A percentile compares a stretch with the other conserved stretches of the same genome.
Evolutionary conservation across 37 sponge, comb jelly and placozoan genomes (phyloP).

Genomic region (Trichoplax adhaerens): DNA sequence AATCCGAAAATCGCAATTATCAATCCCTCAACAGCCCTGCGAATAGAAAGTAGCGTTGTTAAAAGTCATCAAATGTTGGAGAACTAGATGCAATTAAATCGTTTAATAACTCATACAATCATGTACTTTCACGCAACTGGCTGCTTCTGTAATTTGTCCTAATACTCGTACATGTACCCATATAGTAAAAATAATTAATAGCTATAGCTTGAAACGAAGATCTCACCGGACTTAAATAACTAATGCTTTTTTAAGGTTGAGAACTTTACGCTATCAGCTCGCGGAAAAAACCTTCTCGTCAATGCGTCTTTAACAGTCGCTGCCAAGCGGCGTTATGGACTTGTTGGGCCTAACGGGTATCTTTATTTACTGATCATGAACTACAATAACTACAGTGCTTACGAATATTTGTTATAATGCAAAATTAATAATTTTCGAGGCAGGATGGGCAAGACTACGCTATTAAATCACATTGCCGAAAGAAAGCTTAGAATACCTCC

Average conservation of each 20-base stretch:
- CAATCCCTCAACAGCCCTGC: no score
- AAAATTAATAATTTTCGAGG: slow-evolving; percentile 1
- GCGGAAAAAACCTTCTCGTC: slow-evolving; percentile 83
- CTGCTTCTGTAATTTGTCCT: no score
- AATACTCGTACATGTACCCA: not conserved
- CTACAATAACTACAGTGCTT: not conserved
- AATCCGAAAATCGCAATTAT: no score
- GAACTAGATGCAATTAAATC: no score
- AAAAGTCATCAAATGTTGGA: no score
- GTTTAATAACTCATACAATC: no score
- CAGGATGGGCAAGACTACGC: slow-evolving; percentile 91
- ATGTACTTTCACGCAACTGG: no score
- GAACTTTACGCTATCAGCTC: slow-evolving; percentile 81
- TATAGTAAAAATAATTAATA: not conserved
- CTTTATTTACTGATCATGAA: not conserved
- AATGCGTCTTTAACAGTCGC: slow-evolving; percentile 74
- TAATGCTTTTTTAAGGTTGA: slow-evolving; percentile 34
- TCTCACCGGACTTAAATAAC: slow-evolving; percentile 9
- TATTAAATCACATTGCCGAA: slow-evolving; percentile 81
- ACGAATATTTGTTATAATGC: not conserved
- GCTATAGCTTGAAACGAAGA: slow-evolving; percentile 10
- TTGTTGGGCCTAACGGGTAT: slow-evolving; percentile 96
- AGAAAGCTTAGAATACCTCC: slow-evolving; percentile 69
- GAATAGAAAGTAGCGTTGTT: no score
- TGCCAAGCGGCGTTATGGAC: slow-evolving; percentile 69